phyloP scores from a whole-genome alignment of 1,140 invertebrate species.

The Eulimnadia texana region DNA sequence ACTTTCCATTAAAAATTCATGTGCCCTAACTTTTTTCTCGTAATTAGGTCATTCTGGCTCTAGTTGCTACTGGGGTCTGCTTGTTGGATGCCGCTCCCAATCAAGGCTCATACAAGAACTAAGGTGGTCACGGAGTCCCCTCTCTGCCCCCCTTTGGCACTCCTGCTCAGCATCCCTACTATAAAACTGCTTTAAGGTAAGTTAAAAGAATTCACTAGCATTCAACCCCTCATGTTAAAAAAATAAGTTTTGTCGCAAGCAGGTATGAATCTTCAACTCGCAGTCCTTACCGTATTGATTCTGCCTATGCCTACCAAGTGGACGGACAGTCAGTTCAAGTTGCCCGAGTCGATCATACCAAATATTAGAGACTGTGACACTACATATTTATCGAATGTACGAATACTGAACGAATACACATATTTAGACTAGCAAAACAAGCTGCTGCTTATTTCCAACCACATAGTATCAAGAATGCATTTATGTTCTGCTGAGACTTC shows the following conservation, averaged over 20 bases:
- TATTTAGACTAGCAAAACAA: too few relatives aligned
- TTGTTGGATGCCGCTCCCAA: background rate
- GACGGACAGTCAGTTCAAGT: constrained; percentile 16
- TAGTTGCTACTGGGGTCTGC: background rate
- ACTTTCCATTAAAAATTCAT: background rate
- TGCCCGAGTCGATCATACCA: constrained; percentile 11
- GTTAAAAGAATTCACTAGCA: background rate
- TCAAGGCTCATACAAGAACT: background rate
- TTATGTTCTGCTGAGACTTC: too few relatives aligned
- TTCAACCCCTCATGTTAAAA: too few relatives aligned
- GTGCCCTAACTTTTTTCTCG: background rate
- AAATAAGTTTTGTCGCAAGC: too few relatives aligned
- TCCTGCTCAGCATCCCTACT: constrained; percentile 5
- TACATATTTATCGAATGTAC: too few relatives aligned
- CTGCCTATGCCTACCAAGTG: constrained; percentile 16
- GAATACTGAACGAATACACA: too few relatives aligned
- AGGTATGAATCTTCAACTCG: constrained; percentile 12
- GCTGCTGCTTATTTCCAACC: too few relatives aligned
- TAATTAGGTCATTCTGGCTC: background rate
- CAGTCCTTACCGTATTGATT: constrained; percentile 6
- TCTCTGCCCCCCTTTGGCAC: background rate
- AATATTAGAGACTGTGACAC: too few relatives aligned
- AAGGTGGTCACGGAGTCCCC: background rate
- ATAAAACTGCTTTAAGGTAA: background rate
- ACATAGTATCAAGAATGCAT: too few relatives aligned